These are phyloP conservation scores for Yponomeuta cagnagella DNA, from an alignment of 2,888 invertebrate species.

Conservation along the genomic window DNA sequence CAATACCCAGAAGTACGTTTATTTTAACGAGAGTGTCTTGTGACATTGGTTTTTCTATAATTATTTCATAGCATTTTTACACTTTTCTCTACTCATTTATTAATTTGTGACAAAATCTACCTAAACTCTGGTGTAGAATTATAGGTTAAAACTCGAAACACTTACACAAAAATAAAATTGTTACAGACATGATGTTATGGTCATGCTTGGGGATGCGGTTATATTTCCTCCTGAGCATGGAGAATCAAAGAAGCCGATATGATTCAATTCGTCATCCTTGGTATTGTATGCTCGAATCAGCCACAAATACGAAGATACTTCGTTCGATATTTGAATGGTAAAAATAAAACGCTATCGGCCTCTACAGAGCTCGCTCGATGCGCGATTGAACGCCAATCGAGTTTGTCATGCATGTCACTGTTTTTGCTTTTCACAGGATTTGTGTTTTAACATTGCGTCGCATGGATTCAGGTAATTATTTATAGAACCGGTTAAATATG, in stretches of 20 bases:
- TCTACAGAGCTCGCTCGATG: not conserved
- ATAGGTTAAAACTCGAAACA: not conserved
- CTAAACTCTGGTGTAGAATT: not conserved
- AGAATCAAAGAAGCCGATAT: not conserved
- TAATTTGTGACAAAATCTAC: too few relatives aligned
- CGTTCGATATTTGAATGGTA: constrained; percentile 3
- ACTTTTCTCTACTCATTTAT: too few relatives aligned
- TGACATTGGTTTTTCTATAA: too few relatives aligned
- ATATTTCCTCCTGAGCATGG: not conserved
- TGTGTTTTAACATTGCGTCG: not conserved
- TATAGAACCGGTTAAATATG: not conserved
- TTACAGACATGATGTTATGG: not conserved
- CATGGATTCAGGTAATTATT: not conserved
- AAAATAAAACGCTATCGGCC: not conserved
- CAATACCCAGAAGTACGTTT: too few relatives aligned
- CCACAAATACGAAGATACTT: not conserved
- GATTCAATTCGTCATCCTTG: too few relatives aligned
- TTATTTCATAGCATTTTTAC: too few relatives aligned
- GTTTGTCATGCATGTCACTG: not conserved
- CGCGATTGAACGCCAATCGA: not conserved
- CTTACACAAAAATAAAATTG: not conserved
- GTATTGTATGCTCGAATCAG: too few relatives aligned
- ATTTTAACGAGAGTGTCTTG: too few relatives aligned
- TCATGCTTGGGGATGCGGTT: not conserved
- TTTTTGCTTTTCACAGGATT: not conserved